Evolutionary conservation across 2,797 vertebrate genomes (phyloP).

Genomic region (Distichodus sexfasciatus): DNA sequence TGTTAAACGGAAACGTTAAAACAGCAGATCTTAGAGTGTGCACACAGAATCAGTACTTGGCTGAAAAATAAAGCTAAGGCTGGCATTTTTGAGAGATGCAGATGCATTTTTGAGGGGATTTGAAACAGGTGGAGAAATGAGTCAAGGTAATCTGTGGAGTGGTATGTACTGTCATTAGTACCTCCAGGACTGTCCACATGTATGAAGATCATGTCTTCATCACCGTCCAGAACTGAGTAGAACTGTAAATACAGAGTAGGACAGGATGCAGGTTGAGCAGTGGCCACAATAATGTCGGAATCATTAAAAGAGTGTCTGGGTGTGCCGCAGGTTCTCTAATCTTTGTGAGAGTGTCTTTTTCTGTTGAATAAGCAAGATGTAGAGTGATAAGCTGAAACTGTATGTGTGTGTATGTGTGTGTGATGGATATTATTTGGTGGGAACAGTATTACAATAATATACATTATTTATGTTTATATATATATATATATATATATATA

Average conservation of each 20-base stretch:
- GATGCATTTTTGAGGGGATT: no score
- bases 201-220: slow-evolving; percentile 82
- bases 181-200: slow-evolving; percentile 83
- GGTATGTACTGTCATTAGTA: slow-evolving; percentile 41
- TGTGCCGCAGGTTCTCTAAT: slow-evolving; percentile 45
- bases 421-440: background rate
- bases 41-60: background rate
- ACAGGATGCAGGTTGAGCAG: no score
- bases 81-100: no score
- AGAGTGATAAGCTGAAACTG: background rate
- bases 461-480: no score
- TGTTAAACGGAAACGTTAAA: background rate
- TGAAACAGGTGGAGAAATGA: background rate
- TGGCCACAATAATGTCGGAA: slow-evolving; percentile 4
- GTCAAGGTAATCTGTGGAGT: slow-evolving; percentile 6
- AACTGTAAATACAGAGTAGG: slow-evolving; percentile 64
- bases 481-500: no score
- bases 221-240: slow-evolving; percentile 81
- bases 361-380: slow-evolving; percentile 54
- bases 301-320: slow-evolving; percentile 1
- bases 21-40: background rate
- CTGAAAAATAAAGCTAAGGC: background rate
- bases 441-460: background rate
- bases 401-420: background rate
- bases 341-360: slow-evolving; percentile 52